Conservation (phyloP, 2,113 vertebrate genomes). For the Pyxicephalus adspersus region DNA sequence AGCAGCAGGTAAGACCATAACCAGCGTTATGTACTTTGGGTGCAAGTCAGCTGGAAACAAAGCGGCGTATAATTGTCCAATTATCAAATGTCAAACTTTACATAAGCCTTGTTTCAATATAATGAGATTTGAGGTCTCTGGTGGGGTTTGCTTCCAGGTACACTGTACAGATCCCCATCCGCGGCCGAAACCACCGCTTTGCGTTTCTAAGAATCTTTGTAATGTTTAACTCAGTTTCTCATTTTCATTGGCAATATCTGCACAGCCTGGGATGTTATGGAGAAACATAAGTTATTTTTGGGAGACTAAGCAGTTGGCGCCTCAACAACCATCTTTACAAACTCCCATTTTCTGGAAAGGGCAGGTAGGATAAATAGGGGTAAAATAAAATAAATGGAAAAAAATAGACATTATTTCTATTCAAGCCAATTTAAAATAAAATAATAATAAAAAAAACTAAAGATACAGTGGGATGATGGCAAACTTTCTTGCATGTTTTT, state of each 20-base stretch:
- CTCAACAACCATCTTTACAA: background rate
- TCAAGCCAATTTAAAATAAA: too few relatives aligned
- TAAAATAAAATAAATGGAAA: background rate
- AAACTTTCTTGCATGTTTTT: too few relatives aligned
- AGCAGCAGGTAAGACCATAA: constrained; percentile 19
- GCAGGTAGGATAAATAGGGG: constrained; percentile 9
- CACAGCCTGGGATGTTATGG: background rate
- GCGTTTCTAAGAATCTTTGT: constrained; percentile 31
- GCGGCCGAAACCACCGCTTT: background rate
- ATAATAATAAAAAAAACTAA: too few relatives aligned
- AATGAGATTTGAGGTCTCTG: constrained; percentile 26
- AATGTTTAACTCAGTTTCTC: constrained; percentile 28
- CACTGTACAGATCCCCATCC: constrained; percentile 21
- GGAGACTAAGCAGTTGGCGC: background rate
- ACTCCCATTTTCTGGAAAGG: background rate
- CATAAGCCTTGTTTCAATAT: background rate
- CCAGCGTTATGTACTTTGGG: constrained; percentile 27
- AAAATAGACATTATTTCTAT: too few relatives aligned
- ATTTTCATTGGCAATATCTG: constrained; percentile 43
- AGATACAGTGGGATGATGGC: too few relatives aligned
- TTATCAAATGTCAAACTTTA: constrained; percentile 50
- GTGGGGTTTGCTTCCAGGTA: constrained; percentile 25
- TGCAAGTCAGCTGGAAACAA: constrained; percentile 41
- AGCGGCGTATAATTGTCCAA: constrained; percentile 17
- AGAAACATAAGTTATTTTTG: constrained; percentile 39